These are phyloP conservation scores for Malacosoma neustria DNA, from an alignment of 2,888 invertebrate genomes.

Conservation along the genomic window DNA sequence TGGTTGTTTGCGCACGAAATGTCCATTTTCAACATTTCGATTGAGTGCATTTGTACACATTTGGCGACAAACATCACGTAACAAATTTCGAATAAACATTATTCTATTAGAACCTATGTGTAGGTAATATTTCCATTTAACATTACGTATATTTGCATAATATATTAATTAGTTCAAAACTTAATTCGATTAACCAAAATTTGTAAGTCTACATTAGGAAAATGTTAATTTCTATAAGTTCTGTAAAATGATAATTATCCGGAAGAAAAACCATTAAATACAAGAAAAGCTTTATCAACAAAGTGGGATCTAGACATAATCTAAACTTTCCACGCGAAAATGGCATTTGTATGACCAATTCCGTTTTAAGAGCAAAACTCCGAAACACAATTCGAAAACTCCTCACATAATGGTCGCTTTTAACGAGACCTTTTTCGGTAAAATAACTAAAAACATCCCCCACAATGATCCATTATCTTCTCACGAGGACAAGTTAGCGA, in stretches of 20 bases:
- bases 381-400: conserved; percentile 57
- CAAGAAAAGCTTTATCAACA: conserved; percentile 2
- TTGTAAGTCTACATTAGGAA: too few species aligned
- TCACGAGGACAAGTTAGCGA: conserved; percentile 72
- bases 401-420: conserved; percentile 64
- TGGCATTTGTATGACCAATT: conserved; percentile 41
- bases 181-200: too few species aligned
- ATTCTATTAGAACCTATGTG: conserved; percentile 10
- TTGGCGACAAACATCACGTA: conserved; percentile 28
- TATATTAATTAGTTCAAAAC: too few species aligned
- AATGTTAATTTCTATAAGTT: too few species aligned
- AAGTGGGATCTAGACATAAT: conserved; percentile 27
- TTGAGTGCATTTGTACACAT: conserved; percentile 27
- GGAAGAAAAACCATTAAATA: conserved; percentile 10
- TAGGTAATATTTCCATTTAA: too few species aligned
- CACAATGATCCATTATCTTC: conserved; percentile 72
- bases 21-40: conserved; percentile 27
- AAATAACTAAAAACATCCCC: conserved; percentile 65
- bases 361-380: conserved; percentile 43
- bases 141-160: too few species aligned
- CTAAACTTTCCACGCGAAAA: conserved; percentile 39
- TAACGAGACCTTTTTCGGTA: conserved; percentile 60
- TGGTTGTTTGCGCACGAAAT: conserved; percentile 34
- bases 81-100: conserved; percentile 1
- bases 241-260: conserved; percentile 9